phyloP scores from a whole-genome alignment of 2,113 vertebrate species.

The Suncus etruscus region DNA sequence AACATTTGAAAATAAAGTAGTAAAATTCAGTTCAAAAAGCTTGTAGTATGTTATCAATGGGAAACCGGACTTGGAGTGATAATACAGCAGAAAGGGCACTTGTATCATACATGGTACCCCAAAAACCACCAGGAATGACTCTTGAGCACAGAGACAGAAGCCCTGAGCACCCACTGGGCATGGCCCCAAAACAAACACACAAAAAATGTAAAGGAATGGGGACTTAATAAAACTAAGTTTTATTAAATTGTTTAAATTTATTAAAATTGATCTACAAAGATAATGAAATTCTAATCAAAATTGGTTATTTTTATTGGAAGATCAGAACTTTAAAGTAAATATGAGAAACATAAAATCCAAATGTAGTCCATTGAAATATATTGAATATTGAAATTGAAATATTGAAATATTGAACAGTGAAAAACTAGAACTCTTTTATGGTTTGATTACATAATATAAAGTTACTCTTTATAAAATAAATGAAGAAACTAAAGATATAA shows the following conservation, averaged over 20 bases:
- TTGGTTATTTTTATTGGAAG: neutral
- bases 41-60: neutral
- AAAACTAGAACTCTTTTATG: neutral
- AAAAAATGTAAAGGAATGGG: neutral
- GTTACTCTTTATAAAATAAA: neutral
- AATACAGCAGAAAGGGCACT: no score
- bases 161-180: no score
- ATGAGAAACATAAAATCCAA: neutral
- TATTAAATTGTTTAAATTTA: neutral
- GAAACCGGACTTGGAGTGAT: no score
- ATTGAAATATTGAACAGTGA: neutral
- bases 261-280: neutral
- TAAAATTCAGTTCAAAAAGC: neutral
- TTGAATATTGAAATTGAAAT: no score
- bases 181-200: no score
- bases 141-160: no score
- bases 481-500: neutral
- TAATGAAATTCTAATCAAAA: neutral
- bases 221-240: no score
- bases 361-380: neutral
- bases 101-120: no score
- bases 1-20: neutral
- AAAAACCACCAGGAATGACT: no score
- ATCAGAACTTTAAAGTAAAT: neutral
- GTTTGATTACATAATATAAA: neutral